Evolutionary conservation across 1,140 invertebrate species (phyloP).

Genomic region (Babylonia areolata): DNA sequence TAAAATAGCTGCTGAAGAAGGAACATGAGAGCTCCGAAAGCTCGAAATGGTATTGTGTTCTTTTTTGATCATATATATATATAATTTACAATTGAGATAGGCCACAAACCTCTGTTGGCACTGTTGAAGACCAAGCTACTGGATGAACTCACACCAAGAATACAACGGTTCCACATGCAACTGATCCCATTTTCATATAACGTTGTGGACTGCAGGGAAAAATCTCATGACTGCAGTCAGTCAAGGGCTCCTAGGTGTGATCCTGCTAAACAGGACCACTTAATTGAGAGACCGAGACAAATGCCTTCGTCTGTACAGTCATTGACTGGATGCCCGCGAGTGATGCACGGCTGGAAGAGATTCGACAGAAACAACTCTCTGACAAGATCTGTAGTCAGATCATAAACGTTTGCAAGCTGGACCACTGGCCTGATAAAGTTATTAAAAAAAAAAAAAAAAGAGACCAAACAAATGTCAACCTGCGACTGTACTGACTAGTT

Average conservation of each 20-base stretch:
- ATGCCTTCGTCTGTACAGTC: background rate
- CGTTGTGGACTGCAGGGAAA: conserved; percentile 10
- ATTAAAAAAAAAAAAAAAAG: too few species aligned
- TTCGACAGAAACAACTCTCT: conserved; percentile 9
- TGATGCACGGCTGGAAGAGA: background rate
- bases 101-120: conserved; percentile 25
- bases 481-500: background rate
- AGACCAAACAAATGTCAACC: background rate
- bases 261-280: background rate
- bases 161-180: conserved; percentile 15
- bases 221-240: conserved; percentile 25
- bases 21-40: too few species aligned
- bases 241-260: background rate
- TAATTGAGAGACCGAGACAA: conserved; percentile 19
- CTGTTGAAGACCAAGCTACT: conserved; percentile 7
- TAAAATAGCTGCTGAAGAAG: too few species aligned
- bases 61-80: too few species aligned
- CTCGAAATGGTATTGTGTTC: too few species aligned
- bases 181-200: conserved; percentile 19
- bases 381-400: background rate
- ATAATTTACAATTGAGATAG: conserved; percentile 28
- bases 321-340: background rate
- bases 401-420: background rate
- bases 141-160: conserved; percentile 27
- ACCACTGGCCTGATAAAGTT: background rate